These are phyloP conservation scores for Papilio protenor DNA, from an alignment of 2,888 invertebrate genomes.

Conservation along the genomic window DNA sequence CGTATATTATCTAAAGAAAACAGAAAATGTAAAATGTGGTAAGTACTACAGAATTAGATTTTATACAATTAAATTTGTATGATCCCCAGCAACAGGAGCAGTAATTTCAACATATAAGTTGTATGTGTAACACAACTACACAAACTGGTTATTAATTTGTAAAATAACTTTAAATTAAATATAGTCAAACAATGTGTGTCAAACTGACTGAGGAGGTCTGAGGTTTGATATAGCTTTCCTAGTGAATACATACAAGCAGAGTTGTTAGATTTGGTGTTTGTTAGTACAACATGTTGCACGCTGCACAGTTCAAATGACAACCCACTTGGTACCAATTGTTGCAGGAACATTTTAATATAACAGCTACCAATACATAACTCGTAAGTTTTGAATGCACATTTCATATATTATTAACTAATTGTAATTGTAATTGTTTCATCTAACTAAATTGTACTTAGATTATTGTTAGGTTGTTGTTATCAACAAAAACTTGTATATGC, in stretches of 20 bases:
- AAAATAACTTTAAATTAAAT: background rate
- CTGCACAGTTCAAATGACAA: background rate
- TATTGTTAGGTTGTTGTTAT: too few relatives aligned
- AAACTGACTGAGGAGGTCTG: background rate
- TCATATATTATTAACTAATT: too few relatives aligned
- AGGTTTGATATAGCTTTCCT: background rate
- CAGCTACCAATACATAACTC: constrained; percentile 31
- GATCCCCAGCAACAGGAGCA: background rate
- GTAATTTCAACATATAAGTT: too few relatives aligned
- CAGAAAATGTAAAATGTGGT: background rate
- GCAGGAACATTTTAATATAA: constrained; percentile 40
- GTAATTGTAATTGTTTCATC: too few relatives aligned
- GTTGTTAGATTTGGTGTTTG: background rate
- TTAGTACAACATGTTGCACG: background rate
- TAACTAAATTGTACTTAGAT: too few relatives aligned
- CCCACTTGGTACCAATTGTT: constrained; percentile 27
- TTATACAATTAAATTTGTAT: background rate
- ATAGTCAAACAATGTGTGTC: background rate
- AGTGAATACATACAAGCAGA: background rate
- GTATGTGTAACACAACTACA: background rate
- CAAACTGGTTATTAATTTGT: background rate
- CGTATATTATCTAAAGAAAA: background rate
- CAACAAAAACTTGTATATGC: too few relatives aligned
- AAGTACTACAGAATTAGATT: background rate
- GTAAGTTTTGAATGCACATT: constrained; percentile 28